Base-by-base conservation (phyloP, 2,888 invertebrate species). In the Agriopis leucophaearia region DNA sequence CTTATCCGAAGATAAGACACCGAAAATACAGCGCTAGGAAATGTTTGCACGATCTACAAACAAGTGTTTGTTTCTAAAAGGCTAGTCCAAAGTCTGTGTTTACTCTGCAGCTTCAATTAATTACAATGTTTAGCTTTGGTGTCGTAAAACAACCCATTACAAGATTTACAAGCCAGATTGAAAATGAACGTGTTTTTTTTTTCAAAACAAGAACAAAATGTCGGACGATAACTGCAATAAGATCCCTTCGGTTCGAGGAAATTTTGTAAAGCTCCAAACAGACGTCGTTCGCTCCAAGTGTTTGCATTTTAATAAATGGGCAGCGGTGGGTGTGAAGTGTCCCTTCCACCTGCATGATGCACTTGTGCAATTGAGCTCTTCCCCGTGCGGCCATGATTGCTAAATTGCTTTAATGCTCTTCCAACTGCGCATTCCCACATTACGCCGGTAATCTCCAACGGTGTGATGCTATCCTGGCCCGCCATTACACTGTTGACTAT, bases 391-490 rank as follows among this genome's bases (percentile, higher is more conserved):
- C 67, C 69, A 67, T 74, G 78, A 81, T 82, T 79, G 70, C 59
- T 80, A 77, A 81, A 83, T 82, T 82, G 80, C 76, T 72, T 71
- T 74, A 82, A 72, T 75, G 78, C 60, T 77, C 75, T 82, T 84
- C 81, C 81, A 82, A 74, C 70, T 73, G 64, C 47, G 65, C 59
- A 66, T 75, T 77, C 77, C 81, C 81, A 75, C 74, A 73, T 76
- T 65, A 71, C 70, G 69, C 64, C 68, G 64, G 72, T 74, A 72
- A 73, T 74, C 71, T 71, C 69, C 64, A 68, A 63, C 64, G 45
- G 47, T 66, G 62, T 69, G 69, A 73, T 73, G 70, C 64, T 72
- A 69, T 69, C 72, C 71, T 75, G 67, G 66, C 67, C 69, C 18
- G 40, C 54, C 72, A 70, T 73, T 72, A 69, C 59, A 66, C 50